Evolutionary conservation across 2,113 vertebrate genomes (phyloP).

Genomic region (Sus scrofa): T2T-Sscrofa CM000812.6:47748501-47749000

Average conservation of each 20-base stretch:
- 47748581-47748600: background rate
- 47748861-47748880: background rate
- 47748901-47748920: background rate
- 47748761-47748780: background rate
- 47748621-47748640: background rate
- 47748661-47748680: background rate
- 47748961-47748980: background rate
- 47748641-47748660: background rate
- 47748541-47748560: background rate
- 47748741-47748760: background rate
- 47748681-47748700: background rate
- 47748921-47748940: background rate
- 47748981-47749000: background rate
- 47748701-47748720: background rate
- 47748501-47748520: background rate
- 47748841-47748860: background rate
- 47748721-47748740: background rate
- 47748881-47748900: background rate
- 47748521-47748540: background rate
- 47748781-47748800: background rate
- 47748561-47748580: background rate
- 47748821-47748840: background rate
- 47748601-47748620: background rate
- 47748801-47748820: background rate
- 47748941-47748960: background rate